Evolutionary conservation across 2,113 vertebrate genomes (phyloP), one percentile per base, ranked within the genome.

Genomic region (Neotragus moschatus): DNA sequence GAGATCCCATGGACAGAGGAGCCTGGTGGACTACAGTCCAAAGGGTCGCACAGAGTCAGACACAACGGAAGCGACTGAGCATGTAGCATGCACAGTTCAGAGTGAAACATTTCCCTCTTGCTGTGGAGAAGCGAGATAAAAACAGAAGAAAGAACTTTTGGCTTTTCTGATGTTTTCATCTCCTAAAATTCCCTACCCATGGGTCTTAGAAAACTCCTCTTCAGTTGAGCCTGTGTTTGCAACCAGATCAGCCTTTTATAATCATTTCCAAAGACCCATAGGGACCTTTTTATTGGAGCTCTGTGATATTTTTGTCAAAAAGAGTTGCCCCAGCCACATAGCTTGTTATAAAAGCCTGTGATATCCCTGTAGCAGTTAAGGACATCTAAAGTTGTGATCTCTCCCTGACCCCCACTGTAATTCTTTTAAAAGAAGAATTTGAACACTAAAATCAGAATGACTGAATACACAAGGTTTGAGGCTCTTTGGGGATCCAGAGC

Each of bases 401-500:
- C 23, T 95, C 17, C 26, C 61, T 91, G 70, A 11, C 6, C 53
- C 36, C 58, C 2, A 53, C 66, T 81, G 55, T 51, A 28, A 77
- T 55, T 45, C 28, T 94, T 97, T 89, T 61, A 17, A 88, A 81
- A 91, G 51, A 82, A 85, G 56, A 90, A 84, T 88, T 60, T 95
- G 88, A 96, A 70, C 39, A 51, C 13, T 13, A 45, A 56, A 75
- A 81, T 84, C 11, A 56, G 90, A 95, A 58, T 15, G 49, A 56
- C 25, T 49, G 12, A 70, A 21, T 77, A 49, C 16, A n/a, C 26
- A 45, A 30, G 30, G 15, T 43, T 47, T 81, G 43, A 17, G 45
- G 30, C 7, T 28, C 5, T 53, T 63, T 30, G 39, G 80, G 51
- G 45, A 84, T 43, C 1, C 55, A 84, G 36, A 53, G 49, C 53